Conservation (phyloP, 2,797 vertebrate species). For the Sebastes aleutianus region DNA sequence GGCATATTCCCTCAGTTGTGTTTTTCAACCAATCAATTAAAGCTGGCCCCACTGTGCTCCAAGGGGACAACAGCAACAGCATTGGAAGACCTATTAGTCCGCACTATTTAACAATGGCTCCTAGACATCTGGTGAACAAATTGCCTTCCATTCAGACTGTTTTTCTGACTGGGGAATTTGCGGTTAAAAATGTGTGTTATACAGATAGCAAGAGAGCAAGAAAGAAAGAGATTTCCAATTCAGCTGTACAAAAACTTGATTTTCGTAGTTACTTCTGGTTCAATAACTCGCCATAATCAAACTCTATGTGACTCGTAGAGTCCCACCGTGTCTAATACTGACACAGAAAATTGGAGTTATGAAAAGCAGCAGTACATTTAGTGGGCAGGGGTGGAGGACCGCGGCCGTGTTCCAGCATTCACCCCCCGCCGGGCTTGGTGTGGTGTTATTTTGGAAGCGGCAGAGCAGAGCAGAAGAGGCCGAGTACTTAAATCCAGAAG, state of each 20-base stretch:
- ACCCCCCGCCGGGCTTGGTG: slow-evolving; percentile 36
- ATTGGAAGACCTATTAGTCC: slow-evolving; percentile 28
- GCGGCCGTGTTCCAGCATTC: slow-evolving; percentile 32
- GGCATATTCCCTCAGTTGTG: not conserved
- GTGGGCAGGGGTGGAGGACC: slow-evolving; percentile 9
- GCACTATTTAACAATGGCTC: slow-evolving; percentile 27
- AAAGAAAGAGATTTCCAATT: slow-evolving; percentile 21
- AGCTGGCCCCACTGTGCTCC: slow-evolving; percentile 1
- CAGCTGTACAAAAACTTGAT: slow-evolving; percentile 2
- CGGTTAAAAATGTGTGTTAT: not conserved
- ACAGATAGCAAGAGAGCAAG: not conserved
- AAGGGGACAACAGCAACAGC: slow-evolving; percentile 5
- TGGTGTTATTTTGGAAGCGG: slow-evolving; percentile 60
- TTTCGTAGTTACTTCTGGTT: slow-evolving; percentile 28
- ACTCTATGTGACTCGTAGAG: slow-evolving; percentile 19
- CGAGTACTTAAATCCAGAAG: slow-evolving; percentile 69
- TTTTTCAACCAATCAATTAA: slow-evolving; percentile 33
- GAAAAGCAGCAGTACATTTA: slow-evolving; percentile 46
- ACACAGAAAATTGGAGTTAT: slow-evolving; percentile 45
- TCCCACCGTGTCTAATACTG: slow-evolving; percentile 31
- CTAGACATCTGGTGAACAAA: slow-evolving; percentile 28
- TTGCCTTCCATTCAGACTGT: slow-evolving; percentile 10
- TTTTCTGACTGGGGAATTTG: not conserved
- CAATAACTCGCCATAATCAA: slow-evolving; percentile 31
- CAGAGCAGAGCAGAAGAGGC: slow-evolving; percentile 43